A percentile compares a stretch with the other conserved stretches of the same genome.
Conservation (phyloP, 2,113 vertebrate genomes). For the Mesembrinibis cayennensis region DNA sequence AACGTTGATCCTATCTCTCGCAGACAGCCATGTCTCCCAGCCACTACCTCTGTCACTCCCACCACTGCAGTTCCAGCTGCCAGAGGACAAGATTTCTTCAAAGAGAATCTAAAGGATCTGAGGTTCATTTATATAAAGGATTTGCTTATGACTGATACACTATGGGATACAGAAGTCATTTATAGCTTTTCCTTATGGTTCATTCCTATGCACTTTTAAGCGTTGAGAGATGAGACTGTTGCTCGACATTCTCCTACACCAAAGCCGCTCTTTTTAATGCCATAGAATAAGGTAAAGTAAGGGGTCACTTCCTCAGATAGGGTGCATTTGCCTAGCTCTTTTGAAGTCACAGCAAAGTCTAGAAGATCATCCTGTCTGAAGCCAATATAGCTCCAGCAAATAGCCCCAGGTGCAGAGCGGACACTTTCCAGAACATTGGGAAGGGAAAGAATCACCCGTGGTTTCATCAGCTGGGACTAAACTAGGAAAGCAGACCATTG, state of each 20-base stretch:
- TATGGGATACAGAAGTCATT: constrained; percentile 16
- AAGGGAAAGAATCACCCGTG: not conserved
- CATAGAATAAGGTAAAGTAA: not conserved
- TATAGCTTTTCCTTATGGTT: constrained; percentile 19
- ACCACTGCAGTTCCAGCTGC: constrained; percentile 32
- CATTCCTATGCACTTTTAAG: not conserved
- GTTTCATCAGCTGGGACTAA: not conserved
- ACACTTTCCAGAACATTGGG: not conserved
- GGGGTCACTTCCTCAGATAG: constrained; percentile 21
- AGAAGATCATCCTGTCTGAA: constrained; percentile 25
- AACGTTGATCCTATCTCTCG: constrained; percentile 40
- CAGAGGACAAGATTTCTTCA: constrained; percentile 64
- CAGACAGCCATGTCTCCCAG: constrained; percentile 56
- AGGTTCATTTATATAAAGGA: constrained; percentile 36
- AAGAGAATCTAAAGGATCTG: constrained; percentile 54
- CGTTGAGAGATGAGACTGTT: not conserved
- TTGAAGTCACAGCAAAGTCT: constrained; percentile 9
- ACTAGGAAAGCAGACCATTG: not conserved
- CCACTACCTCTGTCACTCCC: constrained; percentile 45
- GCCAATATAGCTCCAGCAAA: constrained; percentile 24
- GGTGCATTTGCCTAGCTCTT: constrained; percentile 25
- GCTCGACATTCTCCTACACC: not conserved
- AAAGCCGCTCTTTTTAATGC: constrained; percentile 46
- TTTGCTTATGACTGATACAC: constrained; percentile 58
- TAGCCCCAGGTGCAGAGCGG: not conserved